Conservation (phyloP, 2,888 invertebrate genomes). For the Hypolimnas misippus region DNA sequence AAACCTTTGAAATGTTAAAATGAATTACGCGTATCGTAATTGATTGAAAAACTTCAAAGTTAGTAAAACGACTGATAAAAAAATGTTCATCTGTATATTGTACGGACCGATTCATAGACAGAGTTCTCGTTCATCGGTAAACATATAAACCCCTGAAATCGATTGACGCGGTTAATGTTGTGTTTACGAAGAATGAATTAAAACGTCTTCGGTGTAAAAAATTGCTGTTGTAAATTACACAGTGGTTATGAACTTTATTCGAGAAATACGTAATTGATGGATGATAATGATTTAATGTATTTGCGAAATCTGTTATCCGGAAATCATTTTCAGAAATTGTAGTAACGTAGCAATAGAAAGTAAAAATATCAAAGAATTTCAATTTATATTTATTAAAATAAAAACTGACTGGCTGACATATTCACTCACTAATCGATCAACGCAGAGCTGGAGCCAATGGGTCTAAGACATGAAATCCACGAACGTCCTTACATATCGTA, state of each 20-base stretch:
- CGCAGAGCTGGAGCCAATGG: too few relatives aligned
- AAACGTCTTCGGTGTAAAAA: conserved; percentile 26
- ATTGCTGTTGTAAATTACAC: conserved; percentile 18
- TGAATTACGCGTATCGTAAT: too few relatives aligned
- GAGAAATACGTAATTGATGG: not conserved
- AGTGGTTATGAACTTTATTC: conserved; percentile 21
- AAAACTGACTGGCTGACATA: too few relatives aligned
- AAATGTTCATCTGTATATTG: conserved; percentile 48
- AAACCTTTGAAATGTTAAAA: too few relatives aligned
- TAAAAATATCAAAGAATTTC: too few relatives aligned
- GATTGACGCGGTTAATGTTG: conserved; percentile 57
- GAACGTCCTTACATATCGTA: too few relatives aligned
- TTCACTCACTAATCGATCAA: too few relatives aligned
- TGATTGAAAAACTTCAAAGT: conserved; percentile 38
- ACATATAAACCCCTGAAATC: conserved; percentile 52
- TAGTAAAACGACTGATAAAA: conserved; percentile 47
- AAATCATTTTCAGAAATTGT: too few relatives aligned
- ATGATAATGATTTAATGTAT: not conserved
- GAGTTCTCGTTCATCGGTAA: conserved; percentile 56
- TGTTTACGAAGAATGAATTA: conserved; percentile 32
- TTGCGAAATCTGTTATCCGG: too few relatives aligned
- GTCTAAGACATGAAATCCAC: too few relatives aligned
- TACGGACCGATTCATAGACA: conserved; percentile 57
- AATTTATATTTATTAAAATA: too few relatives aligned
- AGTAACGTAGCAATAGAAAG: too few relatives aligned